phyloP scores from a whole-genome alignment of 2,797 vertebrate genomes.

The Myoxocephalus aenaeus region DNA sequence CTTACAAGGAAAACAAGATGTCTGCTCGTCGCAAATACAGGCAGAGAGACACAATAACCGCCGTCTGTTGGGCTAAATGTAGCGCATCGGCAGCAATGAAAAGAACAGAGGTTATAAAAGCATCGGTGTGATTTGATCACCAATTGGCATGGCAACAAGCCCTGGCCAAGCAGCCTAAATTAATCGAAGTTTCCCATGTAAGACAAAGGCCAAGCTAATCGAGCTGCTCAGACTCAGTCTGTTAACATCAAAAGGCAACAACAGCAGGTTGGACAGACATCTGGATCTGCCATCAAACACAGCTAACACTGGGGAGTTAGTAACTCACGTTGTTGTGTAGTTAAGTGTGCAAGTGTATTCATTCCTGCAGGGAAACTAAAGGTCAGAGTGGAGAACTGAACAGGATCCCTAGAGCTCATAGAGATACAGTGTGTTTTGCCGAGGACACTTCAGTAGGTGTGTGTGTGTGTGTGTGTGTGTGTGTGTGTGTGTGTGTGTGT shows the following conservation, averaged over 20 bases:
- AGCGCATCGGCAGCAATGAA: slow-evolving; percentile 52
- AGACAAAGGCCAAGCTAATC: slow-evolving; percentile 61
- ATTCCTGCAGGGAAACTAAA: slow-evolving; percentile 35
- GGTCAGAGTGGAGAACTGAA: slow-evolving; percentile 40
- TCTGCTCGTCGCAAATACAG: slow-evolving; percentile 59
- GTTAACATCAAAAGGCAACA: slow-evolving; percentile 54
- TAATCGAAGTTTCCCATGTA: slow-evolving; percentile 68
- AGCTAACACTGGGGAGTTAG: neutral
- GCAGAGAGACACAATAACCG: slow-evolving; percentile 61
- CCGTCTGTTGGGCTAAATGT: slow-evolving; percentile 68
- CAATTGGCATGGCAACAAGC: slow-evolving; percentile 68
- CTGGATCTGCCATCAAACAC: slow-evolving; percentile 26
- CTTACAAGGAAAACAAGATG: slow-evolving; percentile 50
- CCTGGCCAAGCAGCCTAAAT: slow-evolving; percentile 64
- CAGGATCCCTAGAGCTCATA: slow-evolving; percentile 37
- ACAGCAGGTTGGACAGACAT: slow-evolving; percentile 34
- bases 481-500: too few species aligned
- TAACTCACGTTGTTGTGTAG: neutral
- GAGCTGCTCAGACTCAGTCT: slow-evolving; percentile 40
- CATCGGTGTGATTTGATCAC: slow-evolving; percentile 67
- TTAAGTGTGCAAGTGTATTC: slow-evolving; percentile 29
- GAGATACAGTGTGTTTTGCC: slow-evolving; percentile 32
- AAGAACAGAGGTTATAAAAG: slow-evolving; percentile 72
- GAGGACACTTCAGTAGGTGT: slow-evolving; percentile 35
- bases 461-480: slow-evolving; percentile 5